Evolutionary conservation across 2,797 vertebrate genomes (phyloP).

Genomic region (Lerista edwardsae): DNA sequence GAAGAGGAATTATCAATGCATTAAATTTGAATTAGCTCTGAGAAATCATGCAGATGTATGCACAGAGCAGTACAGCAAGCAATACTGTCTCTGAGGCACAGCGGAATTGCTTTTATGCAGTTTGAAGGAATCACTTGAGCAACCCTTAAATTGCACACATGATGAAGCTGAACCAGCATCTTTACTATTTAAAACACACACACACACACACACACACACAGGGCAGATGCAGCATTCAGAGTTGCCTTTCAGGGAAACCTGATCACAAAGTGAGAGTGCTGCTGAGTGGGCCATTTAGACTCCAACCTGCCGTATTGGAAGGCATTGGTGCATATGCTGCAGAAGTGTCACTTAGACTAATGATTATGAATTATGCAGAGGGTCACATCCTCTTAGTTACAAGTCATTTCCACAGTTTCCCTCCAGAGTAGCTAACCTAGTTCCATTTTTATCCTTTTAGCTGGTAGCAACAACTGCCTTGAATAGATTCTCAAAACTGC

Average conservation of each 20-base stretch:
- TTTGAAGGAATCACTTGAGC: conserved; percentile 81
- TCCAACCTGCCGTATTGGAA: conserved; percentile 56
- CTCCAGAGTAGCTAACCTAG: conserved; percentile 66
- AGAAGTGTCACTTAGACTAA: conserved; percentile 82
- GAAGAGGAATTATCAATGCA: conserved; percentile 80
- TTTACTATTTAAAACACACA: conserved; percentile 54
- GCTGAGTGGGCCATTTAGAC: conserved; percentile 71
- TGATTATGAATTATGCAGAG: conserved; percentile 84
- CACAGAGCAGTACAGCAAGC: conserved; percentile 74
- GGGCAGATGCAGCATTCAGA: conserved; percentile 65
- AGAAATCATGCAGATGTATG: conserved; percentile 83
- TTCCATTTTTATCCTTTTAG: conserved; percentile 53
- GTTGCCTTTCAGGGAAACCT: conserved; percentile 69
- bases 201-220: conserved; percentile 12
- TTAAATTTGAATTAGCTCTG: conserved; percentile 83
- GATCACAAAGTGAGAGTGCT: conserved; percentile 63
- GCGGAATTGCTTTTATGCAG: conserved; percentile 79
- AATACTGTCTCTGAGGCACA: conserved; percentile 75
- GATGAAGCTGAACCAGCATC: conserved; percentile 80
- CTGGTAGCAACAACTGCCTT: conserved; percentile 69
- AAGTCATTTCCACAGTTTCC: conserved; percentile 79
- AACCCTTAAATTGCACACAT: conserved; percentile 76
- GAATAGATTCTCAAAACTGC: conserved; percentile 69
- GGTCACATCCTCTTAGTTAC: conserved; percentile 81
- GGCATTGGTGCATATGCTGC: conserved; percentile 67